Conservation (phyloP, 2,113 vertebrate genomes). For the Danio rerio region GRCz12tu NC_133182.1:49954501-49955000, state of each 20-base stretch:
- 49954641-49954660: neutral
- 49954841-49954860: neutral
- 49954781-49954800: neutral
- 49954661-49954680: neutral
- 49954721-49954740: neutral
- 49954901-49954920: neutral
- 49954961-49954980: neutral
- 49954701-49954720: too few species aligned
- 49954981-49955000: neutral
- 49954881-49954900: neutral
- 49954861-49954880: too few species aligned
- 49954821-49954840: neutral
- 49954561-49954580: too few species aligned
- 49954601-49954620: too few species aligned
- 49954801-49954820: neutral
- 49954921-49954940: neutral
- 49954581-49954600: too few species aligned
- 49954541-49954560: too few species aligned
- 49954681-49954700: neutral
- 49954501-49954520: too few species aligned
- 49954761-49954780: constrained; percentile 1
- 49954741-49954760: constrained; percentile 3
- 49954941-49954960: neutral
- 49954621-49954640: too few species aligned
- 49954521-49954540: too few species aligned